phyloP scores from a whole-genome alignment of 2,888 invertebrate genomes.

The Syrista parreyssii region DNA sequence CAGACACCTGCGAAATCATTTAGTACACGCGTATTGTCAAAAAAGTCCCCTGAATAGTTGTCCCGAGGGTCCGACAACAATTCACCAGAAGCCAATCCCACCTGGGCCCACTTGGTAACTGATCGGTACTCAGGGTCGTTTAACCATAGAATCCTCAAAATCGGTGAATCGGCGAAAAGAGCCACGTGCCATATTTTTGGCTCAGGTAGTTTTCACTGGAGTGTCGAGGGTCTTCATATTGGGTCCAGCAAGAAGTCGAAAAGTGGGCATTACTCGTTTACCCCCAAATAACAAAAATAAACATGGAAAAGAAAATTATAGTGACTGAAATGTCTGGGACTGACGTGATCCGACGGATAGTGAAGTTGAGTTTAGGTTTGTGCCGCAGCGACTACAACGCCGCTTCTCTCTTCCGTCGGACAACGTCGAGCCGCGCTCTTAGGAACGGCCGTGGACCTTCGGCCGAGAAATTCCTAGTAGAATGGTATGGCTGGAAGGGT shows the following conservation, averaged over 20 bases:
- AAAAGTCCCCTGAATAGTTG: not conserved
- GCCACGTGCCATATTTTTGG: not conserved
- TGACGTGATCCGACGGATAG: not conserved
- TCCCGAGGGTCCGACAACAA: not conserved
- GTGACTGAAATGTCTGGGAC: not conserved
- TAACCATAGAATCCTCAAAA: too few relatives aligned
- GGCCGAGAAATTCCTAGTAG: not conserved
- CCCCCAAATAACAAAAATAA: not conserved
- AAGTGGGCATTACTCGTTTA: not conserved
- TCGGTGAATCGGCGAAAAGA: too few relatives aligned
- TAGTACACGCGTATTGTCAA: not conserved
- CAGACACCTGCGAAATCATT: not conserved
- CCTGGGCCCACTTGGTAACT: not conserved
- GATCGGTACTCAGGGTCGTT: not conserved
- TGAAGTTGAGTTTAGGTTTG: not conserved
- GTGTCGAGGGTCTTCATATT: not conserved
- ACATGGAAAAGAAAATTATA: not conserved
- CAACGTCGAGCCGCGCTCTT: not conserved
- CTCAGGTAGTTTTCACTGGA: not conserved
- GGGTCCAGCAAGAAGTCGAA: not conserved
- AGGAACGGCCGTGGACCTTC: not conserved
- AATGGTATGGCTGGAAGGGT: conserved; percentile 2
- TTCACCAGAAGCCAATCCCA: not conserved
- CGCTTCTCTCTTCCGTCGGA: not conserved
- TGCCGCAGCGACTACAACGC: not conserved